Evolutionary conservation across 2,797 vertebrate genomes (phyloP), one percentile per base, ranked within the genome.

Genomic region (Danio kyathit): DNA sequence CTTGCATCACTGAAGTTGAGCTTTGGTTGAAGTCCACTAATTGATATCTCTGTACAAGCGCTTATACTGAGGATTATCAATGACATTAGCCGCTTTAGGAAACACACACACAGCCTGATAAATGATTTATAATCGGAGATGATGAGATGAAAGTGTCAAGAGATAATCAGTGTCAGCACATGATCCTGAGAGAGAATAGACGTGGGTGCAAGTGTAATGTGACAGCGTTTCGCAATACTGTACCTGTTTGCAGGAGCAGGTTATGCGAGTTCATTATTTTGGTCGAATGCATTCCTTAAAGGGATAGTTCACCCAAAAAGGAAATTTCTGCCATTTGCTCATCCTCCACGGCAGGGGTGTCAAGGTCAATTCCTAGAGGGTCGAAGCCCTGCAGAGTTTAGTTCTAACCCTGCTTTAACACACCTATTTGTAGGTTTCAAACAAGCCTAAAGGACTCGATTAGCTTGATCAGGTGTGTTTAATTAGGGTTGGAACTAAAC

Each of bases 1-100:
- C 43, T 52, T 79, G 64, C 59, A 72, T 85, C 38, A 49, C 10
- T 48, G 51, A 74, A 14, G 7, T n/a, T 41, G 65, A 74, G 65
- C 82, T 46, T n/a, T 0, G 90, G 81, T 75, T 91, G 84, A 93
- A 94, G 93, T 94, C 82, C 93, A 84, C 78, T 84, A 93, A 94
- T 92, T 83, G 81, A 86, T 49, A 4, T 4, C 7, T 52, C 60
- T 5, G 40, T 2, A 49, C 51, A n/a, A 49, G 63, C 14, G n/a
- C 57, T 21, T 5, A 4, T 40, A 74, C 61, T 73, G 5, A 16
- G 74, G 52, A 73, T 54, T 86, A 87, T 91, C 86, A 0, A 3
- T 46, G 5, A 71, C 51, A 87, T 79, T 56, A 77, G 82, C 51
- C 0, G n/a, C 1, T 64, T 17, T 10, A 6, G 69, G 81, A 72